Evolutionary conservation across 2,888 invertebrate species (phyloP), one percentile per base, ranked within the genome.

Genomic region (Idaea aversata): DNA sequence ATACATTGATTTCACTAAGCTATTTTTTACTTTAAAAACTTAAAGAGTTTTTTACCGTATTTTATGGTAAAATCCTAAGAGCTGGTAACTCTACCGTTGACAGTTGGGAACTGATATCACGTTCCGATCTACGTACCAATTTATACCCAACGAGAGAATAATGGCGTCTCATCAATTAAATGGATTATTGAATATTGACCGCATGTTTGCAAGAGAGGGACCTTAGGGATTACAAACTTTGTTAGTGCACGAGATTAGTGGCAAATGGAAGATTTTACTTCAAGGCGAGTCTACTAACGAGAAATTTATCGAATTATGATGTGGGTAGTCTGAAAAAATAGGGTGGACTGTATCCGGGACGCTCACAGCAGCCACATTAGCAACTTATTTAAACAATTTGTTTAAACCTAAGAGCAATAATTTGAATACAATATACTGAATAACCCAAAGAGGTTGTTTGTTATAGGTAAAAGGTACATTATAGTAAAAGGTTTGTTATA

Each of bases 121-220:
- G 62, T 66, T 62, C 69, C 57, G 59, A 74, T 74, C 78, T 81
- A 77, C 85, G 72, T 79, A 78, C 78, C 82, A 73, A 83, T 92
- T 87, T 91, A 91, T 91, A 91, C 79, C 66, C 76, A 78, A 78
- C 66, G 70, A 73, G 78, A 79, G 78, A 74, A 81, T 75, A 68
- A 68, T 72, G 75, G 72, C 78, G 59, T 59, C 80, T 76, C 75
- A 75, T 74, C 81, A 88, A 87, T 90, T 91, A 91, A 91, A 83
- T 84, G 90, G 90, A 91, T 91, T 90, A 91, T 71, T 82, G 86
- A 81, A 83, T 78, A 72, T 77, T 85, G 83, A 87, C 90, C 91
- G 78, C 90, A 88, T 87, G 86, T 90, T 89, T 85, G 81, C 82
- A 69, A 70, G 80, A 74, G 70, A 72, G 71, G 72, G 73, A 70